phyloP scores from a whole-genome alignment of 1,140 invertebrate species.

The Pseudomyrmex sp. region DNA sequence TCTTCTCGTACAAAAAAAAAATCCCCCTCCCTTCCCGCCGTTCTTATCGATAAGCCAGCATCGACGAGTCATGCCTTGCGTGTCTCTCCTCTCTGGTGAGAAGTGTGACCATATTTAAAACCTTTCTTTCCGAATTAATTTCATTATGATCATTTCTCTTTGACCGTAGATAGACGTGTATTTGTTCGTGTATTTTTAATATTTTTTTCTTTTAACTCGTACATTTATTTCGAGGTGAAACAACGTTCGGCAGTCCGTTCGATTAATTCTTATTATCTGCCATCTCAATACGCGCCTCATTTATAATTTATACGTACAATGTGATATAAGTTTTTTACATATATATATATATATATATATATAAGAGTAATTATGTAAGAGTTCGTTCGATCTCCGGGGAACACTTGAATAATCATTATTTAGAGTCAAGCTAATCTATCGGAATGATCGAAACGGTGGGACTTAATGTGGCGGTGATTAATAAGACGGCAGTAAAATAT shows the following conservation, averaged over 20 bases:
- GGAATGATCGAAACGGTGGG: conserved; percentile 1
- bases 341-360: neutral
- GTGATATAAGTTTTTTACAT: neutral
- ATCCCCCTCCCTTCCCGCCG: neutral
- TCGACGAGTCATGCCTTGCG: conserved; percentile 62
- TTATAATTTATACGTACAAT: neutral
- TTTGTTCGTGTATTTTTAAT: neutral
- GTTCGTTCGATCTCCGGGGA: neutral
- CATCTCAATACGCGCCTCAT: neutral
- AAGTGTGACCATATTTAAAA: conserved; percentile 5
- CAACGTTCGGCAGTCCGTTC: neutral
- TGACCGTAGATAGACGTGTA: too few relatives aligned
- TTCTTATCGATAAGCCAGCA: conserved; percentile 58
- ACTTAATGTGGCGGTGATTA: conserved; percentile 4
- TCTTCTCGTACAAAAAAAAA: conserved; percentile 10
- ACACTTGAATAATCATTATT: too few relatives aligned
- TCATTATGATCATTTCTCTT: neutral
- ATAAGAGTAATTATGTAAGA: neutral
- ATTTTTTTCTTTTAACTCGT: neutral
- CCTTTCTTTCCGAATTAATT: conserved; percentile 8
- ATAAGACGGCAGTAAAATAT: conserved; percentile 33
- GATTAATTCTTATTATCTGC: neutral
- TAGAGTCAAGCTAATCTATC: neutral
- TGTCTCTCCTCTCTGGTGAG: conserved; percentile 12
- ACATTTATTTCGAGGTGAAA: neutral